phyloP scores from a whole-genome alignment of 2,888 invertebrate species.

The Drosophila melanocephala region DNA sequence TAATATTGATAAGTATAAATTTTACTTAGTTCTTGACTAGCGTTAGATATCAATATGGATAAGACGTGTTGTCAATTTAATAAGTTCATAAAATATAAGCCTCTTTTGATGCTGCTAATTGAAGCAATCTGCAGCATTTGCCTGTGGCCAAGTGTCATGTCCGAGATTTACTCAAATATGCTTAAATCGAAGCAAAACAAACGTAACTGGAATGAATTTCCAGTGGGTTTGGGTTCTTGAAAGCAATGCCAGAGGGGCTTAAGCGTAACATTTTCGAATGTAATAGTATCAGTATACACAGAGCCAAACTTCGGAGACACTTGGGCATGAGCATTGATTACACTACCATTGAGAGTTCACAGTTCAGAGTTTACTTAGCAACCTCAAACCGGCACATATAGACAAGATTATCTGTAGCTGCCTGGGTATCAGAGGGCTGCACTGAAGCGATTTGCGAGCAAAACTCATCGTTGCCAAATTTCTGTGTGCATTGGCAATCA shows the following conservation, averaged over 20 bases:
- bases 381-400: conserved; percentile 48
- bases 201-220: conserved; percentile 8
- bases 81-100: neutral
- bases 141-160: conserved; percentile 24
- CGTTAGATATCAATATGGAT: conserved; percentile 10
- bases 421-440: conserved; percentile 6
- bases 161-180: conserved; percentile 31
- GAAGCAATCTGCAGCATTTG: conserved; percentile 16
- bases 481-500: conserved; percentile 76
- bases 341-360: conserved; percentile 36
- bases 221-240: conserved; percentile 19
- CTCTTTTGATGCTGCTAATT: conserved; percentile 22
- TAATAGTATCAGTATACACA: neutral
- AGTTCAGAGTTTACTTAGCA: conserved; percentile 64
- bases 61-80: conserved; percentile 22
- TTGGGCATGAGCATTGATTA: conserved; percentile 53
- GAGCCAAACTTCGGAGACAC: conserved; percentile 23
- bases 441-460: conserved; percentile 30
- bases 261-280: conserved; percentile 48
- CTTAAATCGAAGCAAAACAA: conserved; percentile 22
- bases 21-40: neutral
- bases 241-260: conserved; percentile 46
- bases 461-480: conserved; percentile 60
- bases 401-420: conserved; percentile 12
- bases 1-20: neutral